phyloP scores from a whole-genome alignment of 2,888 invertebrate genomes.

The Phragmatobia fuliginosa region DNA sequence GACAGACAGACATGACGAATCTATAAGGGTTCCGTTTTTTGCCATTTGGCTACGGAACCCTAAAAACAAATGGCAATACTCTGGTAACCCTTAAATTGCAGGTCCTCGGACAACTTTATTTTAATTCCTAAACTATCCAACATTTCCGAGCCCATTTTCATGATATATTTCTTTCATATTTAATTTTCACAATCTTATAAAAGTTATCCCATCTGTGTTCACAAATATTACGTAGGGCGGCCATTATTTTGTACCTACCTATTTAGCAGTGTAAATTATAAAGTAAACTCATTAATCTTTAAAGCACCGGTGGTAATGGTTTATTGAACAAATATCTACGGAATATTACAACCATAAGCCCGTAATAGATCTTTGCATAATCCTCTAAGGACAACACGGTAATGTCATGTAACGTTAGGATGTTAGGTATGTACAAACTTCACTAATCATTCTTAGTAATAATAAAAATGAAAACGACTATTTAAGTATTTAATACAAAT shows the following conservation, averaged over 20 bases:
- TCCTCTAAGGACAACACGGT: background rate
- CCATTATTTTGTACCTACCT: background rate
- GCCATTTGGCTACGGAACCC: too few species aligned
- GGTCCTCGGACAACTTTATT: too few species aligned
- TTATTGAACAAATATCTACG: constrained; percentile 4
- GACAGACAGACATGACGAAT: too few species aligned
- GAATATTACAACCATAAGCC: background rate
- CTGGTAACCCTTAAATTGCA: too few species aligned
- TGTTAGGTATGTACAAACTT: background rate
- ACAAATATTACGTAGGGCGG: background rate
- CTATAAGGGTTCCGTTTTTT: too few species aligned
- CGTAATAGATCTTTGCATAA: background rate
- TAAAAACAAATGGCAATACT: too few species aligned
- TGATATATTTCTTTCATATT: background rate
- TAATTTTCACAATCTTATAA: background rate
- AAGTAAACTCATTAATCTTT: constrained; percentile 1
- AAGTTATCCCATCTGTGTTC: background rate
- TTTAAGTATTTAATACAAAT: too few species aligned
- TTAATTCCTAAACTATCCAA: background rate
- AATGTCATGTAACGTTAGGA: background rate
- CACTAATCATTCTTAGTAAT: background rate
- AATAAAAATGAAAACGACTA: background rate
- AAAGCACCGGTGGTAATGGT: background rate
- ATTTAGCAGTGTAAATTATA: constrained; percentile 1
- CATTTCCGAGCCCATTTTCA: background rate